phyloP scores from a whole-genome alignment of 1,140 invertebrate species.

The Archivesica marissinica region DNA sequence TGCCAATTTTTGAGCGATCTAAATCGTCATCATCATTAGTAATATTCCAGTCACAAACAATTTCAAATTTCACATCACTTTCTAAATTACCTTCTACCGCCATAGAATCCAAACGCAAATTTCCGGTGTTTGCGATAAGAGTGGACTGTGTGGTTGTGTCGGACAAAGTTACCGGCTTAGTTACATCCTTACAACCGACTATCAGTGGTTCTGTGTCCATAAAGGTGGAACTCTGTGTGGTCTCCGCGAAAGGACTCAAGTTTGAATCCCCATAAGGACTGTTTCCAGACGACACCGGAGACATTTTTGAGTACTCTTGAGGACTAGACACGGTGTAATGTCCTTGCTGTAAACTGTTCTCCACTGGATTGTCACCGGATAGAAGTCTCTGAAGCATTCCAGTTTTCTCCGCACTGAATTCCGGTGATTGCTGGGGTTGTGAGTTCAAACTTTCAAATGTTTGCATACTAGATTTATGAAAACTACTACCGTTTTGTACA shows the following conservation, averaged over 20 bases:
- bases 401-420: constrained; percentile 20
- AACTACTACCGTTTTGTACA: constrained; percentile 9
- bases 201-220: constrained; percentile 32
- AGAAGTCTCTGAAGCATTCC: constrained; percentile 67
- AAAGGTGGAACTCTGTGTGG: neutral
- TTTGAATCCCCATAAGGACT: constrained; percentile 52
- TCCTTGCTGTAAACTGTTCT: neutral
- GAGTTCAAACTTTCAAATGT: constrained; percentile 38
- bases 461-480: constrained; percentile 19
- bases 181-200: neutral
- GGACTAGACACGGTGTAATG: constrained; percentile 60
- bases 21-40: constrained; percentile 48
- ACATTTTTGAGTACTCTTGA: constrained; percentile 56
- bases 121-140: constrained; percentile 72
- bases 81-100: constrained; percentile 47
- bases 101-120: constrained; percentile 69
- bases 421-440: constrained; percentile 17
- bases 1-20: constrained; percentile 30
- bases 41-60: constrained; percentile 60
- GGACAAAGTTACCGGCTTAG: constrained; percentile 43
- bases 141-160: constrained; percentile 74
- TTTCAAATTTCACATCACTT: constrained; percentile 51
- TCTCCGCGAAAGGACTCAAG: constrained; percentile 42
- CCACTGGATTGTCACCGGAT: constrained; percentile 53
- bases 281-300: constrained; percentile 60